phyloP scores from a whole-genome alignment of 2,113 vertebrate species.

The Orientallactaga bullata region DNA sequence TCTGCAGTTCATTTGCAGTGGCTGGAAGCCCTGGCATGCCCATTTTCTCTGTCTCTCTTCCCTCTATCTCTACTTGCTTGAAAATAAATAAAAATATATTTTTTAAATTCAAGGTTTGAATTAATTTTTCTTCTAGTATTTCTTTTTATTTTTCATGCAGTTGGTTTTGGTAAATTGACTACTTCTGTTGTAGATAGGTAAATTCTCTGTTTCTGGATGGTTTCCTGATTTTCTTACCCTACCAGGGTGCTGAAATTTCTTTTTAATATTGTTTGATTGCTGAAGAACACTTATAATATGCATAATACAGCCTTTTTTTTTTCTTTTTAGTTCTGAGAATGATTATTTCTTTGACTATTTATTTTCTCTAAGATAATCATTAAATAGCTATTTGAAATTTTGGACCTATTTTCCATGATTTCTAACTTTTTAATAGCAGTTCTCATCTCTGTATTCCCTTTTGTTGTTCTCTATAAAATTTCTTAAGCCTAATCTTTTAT shows the following conservation, averaged over 20 bases:
- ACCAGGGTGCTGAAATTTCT: not conserved
- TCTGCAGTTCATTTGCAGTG: no score
- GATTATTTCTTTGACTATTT: not conserved
- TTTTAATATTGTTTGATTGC: not conserved
- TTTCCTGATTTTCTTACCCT: not conserved
- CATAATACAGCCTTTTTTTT: not conserved
- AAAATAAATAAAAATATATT: no score
- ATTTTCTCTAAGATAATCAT: not conserved
- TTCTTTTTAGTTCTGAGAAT: not conserved
- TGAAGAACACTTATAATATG: not conserved
- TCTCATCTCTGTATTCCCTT: not conserved
- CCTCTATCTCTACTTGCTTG: no score
- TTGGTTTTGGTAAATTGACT: not conserved
- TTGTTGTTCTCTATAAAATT: not conserved
- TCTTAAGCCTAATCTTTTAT: not conserved
- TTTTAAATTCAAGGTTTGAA: conserved; percentile 20
- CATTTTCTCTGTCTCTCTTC: no score
- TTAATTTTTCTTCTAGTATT: conserved; percentile 44
- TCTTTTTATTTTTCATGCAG: not conserved
- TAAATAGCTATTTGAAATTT: not conserved
- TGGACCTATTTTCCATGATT: not conserved
- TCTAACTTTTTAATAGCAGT: conserved; percentile 12
- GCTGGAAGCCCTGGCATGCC: no score
- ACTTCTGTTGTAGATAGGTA: not conserved
- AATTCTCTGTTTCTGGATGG: not conserved